phyloP scores from a whole-genome alignment of 2,797 vertebrate genomes.

The Siniperca scherzeri region DNA sequence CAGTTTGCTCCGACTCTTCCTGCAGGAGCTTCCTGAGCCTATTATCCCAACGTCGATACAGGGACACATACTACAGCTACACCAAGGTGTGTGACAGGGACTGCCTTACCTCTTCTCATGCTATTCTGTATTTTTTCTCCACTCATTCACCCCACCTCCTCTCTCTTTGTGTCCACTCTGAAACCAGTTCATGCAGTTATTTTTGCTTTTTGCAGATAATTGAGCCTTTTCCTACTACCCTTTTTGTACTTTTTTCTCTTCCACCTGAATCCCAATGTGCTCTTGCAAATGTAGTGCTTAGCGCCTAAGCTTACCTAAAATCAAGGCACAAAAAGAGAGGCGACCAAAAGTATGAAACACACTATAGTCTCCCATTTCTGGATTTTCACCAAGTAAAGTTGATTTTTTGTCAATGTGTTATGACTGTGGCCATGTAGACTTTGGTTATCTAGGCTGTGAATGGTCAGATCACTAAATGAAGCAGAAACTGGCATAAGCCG shows the following conservation, averaged over 20 bases:
- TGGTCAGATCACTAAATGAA: conserved; percentile 24
- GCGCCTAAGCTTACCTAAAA: background rate
- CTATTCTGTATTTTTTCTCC: background rate
- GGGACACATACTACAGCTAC: conserved; percentile 93
- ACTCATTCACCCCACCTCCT: background rate
- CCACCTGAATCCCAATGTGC: background rate
- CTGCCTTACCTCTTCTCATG: background rate
- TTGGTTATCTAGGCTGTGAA: conserved; percentile 36
- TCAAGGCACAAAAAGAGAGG: background rate
- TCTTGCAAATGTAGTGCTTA: conserved; percentile 1
- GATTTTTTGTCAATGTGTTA: conserved; percentile 29
- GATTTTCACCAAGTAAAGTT: conserved; percentile 17
- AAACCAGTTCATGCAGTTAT: background rate
- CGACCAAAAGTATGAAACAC: background rate
- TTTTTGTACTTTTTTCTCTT: background rate
- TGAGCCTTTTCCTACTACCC: background rate
- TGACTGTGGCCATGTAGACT: conserved; percentile 34
- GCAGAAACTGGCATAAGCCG: conserved; percentile 6
- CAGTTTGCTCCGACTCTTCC: conserved; percentile 97
- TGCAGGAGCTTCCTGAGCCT: conserved; percentile 98
- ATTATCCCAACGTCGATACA: conserved; percentile 94
- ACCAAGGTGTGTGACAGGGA: conserved; percentile 88
- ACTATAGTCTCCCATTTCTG: conserved; percentile 16
- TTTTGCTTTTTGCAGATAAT: background rate
- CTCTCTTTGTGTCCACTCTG: background rate